Percentiles rank a stretch among this genome's conserved stretches.
Evolutionary conservation across 2,113 vertebrate genomes (phyloP).

Genomic region (Prionailurus viverrinus): DNA sequence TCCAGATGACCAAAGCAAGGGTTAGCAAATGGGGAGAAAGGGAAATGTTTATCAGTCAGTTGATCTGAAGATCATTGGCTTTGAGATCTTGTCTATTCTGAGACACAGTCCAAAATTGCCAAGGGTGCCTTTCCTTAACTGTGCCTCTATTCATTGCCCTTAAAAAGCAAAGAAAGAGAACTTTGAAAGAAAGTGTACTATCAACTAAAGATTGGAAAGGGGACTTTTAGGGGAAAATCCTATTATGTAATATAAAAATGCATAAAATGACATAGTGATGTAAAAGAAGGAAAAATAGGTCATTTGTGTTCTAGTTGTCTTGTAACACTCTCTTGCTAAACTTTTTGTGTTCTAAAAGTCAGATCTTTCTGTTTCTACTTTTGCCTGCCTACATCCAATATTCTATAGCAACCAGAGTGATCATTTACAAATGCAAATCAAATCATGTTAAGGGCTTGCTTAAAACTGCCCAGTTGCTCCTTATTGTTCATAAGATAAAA

Average conservation of each 20-base stretch:
- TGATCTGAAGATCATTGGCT: neutral
- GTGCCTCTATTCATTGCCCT: neutral
- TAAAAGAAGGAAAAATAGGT: neutral
- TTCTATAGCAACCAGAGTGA: neutral
- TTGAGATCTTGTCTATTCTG: neutral
- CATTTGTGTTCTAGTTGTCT: neutral
- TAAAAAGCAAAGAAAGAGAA: neutral
- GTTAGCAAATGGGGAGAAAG: neutral
- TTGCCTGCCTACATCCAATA: neutral
- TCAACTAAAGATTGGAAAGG: neutral
- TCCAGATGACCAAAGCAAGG: neutral
- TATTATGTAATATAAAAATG: neutral
- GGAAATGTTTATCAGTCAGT: neutral
- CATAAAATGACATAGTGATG: neutral
- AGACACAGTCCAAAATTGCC: neutral
- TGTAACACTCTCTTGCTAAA: neutral
- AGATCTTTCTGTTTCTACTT: neutral
- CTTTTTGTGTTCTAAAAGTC: neutral
- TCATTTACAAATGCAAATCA: constrained; percentile 42
- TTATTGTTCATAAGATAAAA: constrained; percentile 1
- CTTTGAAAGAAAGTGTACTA: neutral
- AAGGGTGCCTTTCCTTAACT: neutral
- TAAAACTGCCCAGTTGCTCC: neutral
- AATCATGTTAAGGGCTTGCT: neutral
- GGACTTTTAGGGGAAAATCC: neutral